A percentile compares a stretch with the other conserved stretches of the same genome.
Evolutionary conservation across 2,888 invertebrate species (phyloP).

Genomic region (Bimastos eiseni): DNA sequence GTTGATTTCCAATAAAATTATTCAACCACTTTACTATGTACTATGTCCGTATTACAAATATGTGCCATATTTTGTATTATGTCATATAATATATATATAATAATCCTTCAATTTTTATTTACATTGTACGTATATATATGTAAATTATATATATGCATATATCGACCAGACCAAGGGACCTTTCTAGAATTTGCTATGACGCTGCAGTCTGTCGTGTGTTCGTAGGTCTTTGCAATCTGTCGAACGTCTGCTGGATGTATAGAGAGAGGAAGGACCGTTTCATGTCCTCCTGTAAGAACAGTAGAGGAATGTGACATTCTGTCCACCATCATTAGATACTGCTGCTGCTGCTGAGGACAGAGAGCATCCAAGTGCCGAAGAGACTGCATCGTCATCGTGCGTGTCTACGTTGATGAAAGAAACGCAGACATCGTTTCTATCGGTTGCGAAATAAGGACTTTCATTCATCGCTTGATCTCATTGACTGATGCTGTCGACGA

Average conservation of each 20-base stretch:
- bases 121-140: too few species aligned
- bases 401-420: not conserved
- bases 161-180: not conserved
- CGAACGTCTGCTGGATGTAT: not conserved
- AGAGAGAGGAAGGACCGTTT: not conserved
- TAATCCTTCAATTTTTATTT: not conserved
- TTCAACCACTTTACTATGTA: not conserved
- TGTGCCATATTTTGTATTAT: too few species aligned
- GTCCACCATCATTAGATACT: not conserved
- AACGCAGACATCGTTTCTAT: not conserved
- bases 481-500: not conserved
- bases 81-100: slow-evolving; percentile 14
- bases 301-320: not conserved
- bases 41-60: too few species aligned
- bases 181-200: too few species aligned
- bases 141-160: slow-evolving; percentile 10
- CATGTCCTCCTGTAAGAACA: not conserved
- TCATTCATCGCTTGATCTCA: not conserved
- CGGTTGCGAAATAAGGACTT: not conserved
- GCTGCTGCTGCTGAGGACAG: not conserved
- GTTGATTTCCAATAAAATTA: not conserved
- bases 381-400: not conserved
- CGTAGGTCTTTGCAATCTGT: not conserved
- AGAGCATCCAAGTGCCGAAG: not conserved
- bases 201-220: not conserved